Evolutionary conservation across 2,797 vertebrate genomes (phyloP).

Genomic region (Helicolenus hilgendorfi): DNA sequence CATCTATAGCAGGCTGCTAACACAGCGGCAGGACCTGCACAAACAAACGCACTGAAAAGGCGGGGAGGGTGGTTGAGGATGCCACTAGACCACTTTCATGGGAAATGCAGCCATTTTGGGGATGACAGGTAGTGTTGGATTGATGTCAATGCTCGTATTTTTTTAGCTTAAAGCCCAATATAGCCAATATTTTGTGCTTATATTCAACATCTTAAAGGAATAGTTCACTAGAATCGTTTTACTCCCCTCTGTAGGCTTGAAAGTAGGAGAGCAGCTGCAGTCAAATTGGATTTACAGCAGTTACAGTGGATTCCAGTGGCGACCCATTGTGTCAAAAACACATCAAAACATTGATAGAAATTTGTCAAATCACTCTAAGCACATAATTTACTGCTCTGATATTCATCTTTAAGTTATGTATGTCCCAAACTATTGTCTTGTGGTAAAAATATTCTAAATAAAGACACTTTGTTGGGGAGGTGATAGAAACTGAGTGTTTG

Average conservation of each 20-base stretch:
- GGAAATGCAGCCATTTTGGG: slow-evolving; percentile 32
- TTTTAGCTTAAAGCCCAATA: neutral
- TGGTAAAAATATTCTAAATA: no score
- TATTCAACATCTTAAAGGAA: neutral
- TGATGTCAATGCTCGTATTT: neutral
- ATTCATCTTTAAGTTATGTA: neutral
- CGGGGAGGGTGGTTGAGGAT: slow-evolving; percentile 12
- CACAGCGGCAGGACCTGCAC: slow-evolving; percentile 34
- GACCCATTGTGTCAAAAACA: neutral
- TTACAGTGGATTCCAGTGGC: neutral
- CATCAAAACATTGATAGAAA: neutral
- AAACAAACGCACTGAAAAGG: slow-evolving; percentile 25
- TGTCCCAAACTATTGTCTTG: no score
- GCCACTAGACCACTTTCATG: neutral
- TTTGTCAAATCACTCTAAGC: neutral
- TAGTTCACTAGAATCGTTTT: neutral
- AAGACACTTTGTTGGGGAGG: rapidly evolving
- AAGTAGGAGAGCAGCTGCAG: neutral
- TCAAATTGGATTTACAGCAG: neutral
- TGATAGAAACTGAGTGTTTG: no score
- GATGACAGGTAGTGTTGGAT: neutral
- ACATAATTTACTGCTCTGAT: neutral
- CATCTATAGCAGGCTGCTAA: slow-evolving; percentile 74
- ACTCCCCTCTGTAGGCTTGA: neutral
- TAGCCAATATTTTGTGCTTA: neutral